Base-by-base conservation (phyloP, 1,140 invertebrate genomes). In the Sycophila sp. region DNA sequence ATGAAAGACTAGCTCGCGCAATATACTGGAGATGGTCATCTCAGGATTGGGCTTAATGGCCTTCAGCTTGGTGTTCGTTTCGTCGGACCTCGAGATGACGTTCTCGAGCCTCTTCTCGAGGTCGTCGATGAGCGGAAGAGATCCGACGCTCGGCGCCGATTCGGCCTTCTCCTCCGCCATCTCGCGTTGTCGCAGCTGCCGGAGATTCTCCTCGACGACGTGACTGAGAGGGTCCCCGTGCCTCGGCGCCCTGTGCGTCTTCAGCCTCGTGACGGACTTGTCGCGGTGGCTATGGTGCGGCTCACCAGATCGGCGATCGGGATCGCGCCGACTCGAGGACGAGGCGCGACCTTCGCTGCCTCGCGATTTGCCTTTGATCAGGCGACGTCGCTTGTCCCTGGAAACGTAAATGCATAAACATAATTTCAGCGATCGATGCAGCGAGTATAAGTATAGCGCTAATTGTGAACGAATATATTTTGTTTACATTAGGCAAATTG, bases 1-100 rank as follows among this genome's bases (percentile, higher is more conserved):
- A 63, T 85, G 84, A 73, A 85, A 86, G 36, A 80, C 85, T 67
- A 85, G 73, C 47, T 84, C 77, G 15, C 73, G 75, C 26, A 86
- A 79, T 36, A 85, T 78, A 69, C 83, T 83, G 15, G 79, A 78
- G 45, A 85, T 77, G 4, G 83, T 85, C 70, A 81, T 80, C 36
- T 82, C 83, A 7, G 75, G 63, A 22, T 77, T 76, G 10, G 68
- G 55, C 17, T 77, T 60, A 24, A 75, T 59, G 7, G 64, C 45
- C 51, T 71, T 84, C 38, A 77, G 32, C 11, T 75, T 73, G 15
- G 76, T 45, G 60, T 74, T 58, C 1, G 36, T 17, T 2, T 64
- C 30, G 11, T 71, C 69, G 2, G 32, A 77, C 49, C 79, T 78
- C 10, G 73, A 49, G 19, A 69, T 63, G 5, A 76, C 11, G 32